Percentiles rank a stretch among this genome's conserved stretches.
Evolutionary conservation across 2,888 invertebrate genomes (phyloP).

Genomic region (Lasioglossum villosulum): DNA sequence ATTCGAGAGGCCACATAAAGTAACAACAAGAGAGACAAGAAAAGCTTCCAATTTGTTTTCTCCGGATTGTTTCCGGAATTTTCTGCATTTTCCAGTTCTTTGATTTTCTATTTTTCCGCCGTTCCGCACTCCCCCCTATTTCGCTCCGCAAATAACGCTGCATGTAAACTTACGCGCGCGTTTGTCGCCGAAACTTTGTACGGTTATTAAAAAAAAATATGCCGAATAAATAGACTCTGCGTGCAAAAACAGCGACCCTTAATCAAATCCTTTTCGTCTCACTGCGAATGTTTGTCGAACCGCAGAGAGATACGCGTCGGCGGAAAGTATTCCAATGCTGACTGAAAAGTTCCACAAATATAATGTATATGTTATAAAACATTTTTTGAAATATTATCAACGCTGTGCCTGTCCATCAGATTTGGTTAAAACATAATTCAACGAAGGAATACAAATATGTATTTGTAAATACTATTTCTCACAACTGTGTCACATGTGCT

Average conservation of each 20-base stretch:
- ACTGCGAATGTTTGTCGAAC: neutral
- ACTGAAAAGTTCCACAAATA: neutral
- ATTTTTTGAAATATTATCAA: neutral
- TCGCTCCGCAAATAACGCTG: neutral
- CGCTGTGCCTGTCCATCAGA: neutral
- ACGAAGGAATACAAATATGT: too few relatives aligned
- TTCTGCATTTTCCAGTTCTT: neutral
- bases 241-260: neutral
- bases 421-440: too few relatives aligned
- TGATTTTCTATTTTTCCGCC: neutral
- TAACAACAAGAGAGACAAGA: constrained; percentile 4
- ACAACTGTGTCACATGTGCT: too few relatives aligned
- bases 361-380: neutral
- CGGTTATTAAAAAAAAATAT: constrained; percentile 1
- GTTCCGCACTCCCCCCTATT: neutral
- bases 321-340: neutral
- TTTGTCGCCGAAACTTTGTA: neutral
- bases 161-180: neutral
- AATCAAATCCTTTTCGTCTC: constrained; percentile 1
- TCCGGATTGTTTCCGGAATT: neutral
- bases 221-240: neutral
- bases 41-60: neutral
- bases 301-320: neutral
- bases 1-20: neutral
- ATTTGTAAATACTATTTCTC: too few relatives aligned